phyloP scores from a whole-genome alignment of 2,888 invertebrate species.

The Caenorhabditis virilis region DNA sequence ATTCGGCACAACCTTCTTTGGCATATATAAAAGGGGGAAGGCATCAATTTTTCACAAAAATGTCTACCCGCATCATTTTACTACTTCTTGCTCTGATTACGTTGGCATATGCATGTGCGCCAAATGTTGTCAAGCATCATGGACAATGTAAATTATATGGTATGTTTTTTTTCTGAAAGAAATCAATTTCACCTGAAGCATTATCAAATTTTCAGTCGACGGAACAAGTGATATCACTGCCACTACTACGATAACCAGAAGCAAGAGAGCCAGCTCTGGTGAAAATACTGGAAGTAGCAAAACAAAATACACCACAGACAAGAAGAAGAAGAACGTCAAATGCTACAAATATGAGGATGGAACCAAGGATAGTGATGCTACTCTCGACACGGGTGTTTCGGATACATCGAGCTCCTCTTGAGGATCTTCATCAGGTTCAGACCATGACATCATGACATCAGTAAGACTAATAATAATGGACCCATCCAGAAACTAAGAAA shows the following conservation, averaged over 20 bases:
- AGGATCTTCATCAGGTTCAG: no score
- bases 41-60: background rate
- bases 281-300: background rate
- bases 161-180: background rate
- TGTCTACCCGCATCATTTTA: background rate
- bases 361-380: background rate
- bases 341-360: constrained; percentile 10
- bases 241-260: background rate
- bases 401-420: no score
- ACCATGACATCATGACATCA: no score
- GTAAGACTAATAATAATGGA: no score
- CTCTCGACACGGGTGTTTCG: constrained; percentile 1
- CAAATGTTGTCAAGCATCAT: background rate
- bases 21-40: no score
- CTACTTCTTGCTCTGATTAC: background rate
- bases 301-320: background rate
- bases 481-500: no score
- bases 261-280: constrained; percentile 4
- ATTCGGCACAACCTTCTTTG: no score
- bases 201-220: constrained; percentile 2
- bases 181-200: no score
- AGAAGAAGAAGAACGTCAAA: constrained; percentile 9
- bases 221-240: constrained; percentile 2
- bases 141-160: constrained; percentile 4
- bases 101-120: constrained; percentile 5